Conservation (phyloP, 1,140 invertebrate genomes). For the Drosophila subobscura region DNA sequence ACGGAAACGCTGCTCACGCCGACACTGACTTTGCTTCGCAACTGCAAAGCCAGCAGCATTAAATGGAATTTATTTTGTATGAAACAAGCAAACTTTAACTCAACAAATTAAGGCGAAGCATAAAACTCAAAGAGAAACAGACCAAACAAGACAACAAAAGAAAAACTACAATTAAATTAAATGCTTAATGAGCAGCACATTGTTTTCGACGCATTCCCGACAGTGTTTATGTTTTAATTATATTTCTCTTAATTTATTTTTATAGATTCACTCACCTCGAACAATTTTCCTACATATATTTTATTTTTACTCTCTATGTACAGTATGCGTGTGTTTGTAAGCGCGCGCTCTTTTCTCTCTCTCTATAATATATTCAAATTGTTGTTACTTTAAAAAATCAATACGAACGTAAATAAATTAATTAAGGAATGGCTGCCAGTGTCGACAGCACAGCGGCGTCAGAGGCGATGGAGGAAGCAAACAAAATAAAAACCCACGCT, state of each 20-base stretch:
- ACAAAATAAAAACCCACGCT: constrained; percentile 35
- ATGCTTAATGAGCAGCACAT: constrained; percentile 22
- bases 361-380: constrained; percentile 27
- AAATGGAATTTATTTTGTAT: constrained; percentile 5
- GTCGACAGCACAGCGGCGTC: constrained; percentile 12
- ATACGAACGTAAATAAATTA: constrained; percentile 63
- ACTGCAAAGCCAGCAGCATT: neutral
- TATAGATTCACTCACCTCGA: constrained; percentile 54
- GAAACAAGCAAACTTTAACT: constrained; percentile 31
- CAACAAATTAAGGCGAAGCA: constrained; percentile 41
- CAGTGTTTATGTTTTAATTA: constrained; percentile 34
- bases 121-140: constrained; percentile 3
- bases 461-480: constrained; percentile 20
- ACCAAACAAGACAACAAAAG: neutral
- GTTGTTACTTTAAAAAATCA: constrained; percentile 64
- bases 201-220: constrained; percentile 38
- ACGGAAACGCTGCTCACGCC: no score
- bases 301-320: constrained; percentile 14
- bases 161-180: constrained; percentile 25
- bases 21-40: no score
- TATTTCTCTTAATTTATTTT: constrained; percentile 54
- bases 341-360: constrained; percentile 26
- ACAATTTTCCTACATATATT: constrained; percentile 40
- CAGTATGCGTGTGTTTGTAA: neutral
- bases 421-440: constrained; percentile 52